phyloP scores from a whole-genome alignment of 2,797 vertebrate species.

The Chanos chanos region DNA sequence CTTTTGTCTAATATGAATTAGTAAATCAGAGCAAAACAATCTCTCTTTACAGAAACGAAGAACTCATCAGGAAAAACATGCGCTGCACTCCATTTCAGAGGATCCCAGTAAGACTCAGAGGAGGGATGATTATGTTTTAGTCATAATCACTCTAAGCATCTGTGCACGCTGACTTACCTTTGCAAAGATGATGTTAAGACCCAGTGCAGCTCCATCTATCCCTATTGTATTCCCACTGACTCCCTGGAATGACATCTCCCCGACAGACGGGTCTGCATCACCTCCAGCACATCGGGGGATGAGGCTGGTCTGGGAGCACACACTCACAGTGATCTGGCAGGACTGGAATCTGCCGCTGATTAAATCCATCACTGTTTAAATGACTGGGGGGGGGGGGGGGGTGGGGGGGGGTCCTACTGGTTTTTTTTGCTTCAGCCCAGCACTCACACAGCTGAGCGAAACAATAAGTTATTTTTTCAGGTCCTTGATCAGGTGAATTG shows the following conservation, averaged over 20 bases:
- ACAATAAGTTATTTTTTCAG: too few relatives aligned
- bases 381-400: too few relatives aligned
- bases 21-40: slow-evolving; percentile 1
- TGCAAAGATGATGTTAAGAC: neutral
- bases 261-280: slow-evolving; percentile 2
- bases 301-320: slow-evolving; percentile 6
- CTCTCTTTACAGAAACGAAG: neutral
- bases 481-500: too few relatives aligned
- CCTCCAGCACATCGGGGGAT: neutral
- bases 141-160: slow-evolving; percentile 6
- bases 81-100: slow-evolving; percentile 12
- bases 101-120: neutral
- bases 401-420: too few relatives aligned
- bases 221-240: too few relatives aligned
- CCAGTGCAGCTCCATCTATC: slow-evolving; percentile 5
- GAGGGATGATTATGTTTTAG: neutral
- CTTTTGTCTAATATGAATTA: neutral
- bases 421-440: too few relatives aligned
- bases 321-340: slow-evolving; percentile 3
- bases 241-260: slow-evolving; percentile 8
- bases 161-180: neutral
- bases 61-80: neutral
- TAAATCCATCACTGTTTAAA: neutral
- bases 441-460: too few relatives aligned
- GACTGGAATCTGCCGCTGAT: neutral